These are phyloP conservation scores for Cynodonichthys magdalenae DNA, from an alignment of 2,797 vertebrate genomes.

Conservation along the genomic window DNA sequence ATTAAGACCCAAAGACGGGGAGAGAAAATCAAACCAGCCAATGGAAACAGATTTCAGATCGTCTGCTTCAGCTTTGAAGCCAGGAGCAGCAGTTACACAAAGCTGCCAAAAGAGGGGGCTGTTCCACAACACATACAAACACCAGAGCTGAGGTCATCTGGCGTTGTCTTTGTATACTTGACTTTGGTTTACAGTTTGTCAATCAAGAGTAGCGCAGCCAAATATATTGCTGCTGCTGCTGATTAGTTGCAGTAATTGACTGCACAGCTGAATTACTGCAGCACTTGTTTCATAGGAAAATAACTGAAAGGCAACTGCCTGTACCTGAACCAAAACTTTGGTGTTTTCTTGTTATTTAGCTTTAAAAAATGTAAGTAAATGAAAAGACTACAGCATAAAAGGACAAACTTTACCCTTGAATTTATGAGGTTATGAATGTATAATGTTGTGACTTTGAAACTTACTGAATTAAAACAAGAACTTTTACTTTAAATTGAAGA, in stretches of 20 bases:
- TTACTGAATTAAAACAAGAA: conserved; percentile 1
- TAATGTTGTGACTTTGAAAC: neutral
- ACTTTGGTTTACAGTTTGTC: conserved; percentile 78
- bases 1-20: conserved; percentile 68
- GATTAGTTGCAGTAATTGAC: conserved; percentile 83
- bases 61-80: conserved; percentile 56
- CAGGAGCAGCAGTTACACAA: conserved; percentile 6
- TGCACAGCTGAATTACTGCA: conserved; percentile 71
- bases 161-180: conserved; percentile 63
- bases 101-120: conserved; percentile 76
- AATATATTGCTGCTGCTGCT: conserved; percentile 71
- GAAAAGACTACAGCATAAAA: conserved; percentile 21
- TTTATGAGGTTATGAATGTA: conserved; percentile 4
- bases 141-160: conserved; percentile 2
- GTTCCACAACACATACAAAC: conserved; percentile 71
- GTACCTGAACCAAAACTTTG: conserved; percentile 57
- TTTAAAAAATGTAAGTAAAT: conserved; percentile 52
- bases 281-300: conserved; percentile 51
- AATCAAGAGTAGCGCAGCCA: conserved; percentile 60
- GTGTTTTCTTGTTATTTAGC: conserved; percentile 56
- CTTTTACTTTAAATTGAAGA: conserved; percentile 7
- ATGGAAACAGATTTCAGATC: conserved; percentile 64
- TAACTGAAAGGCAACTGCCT: conserved; percentile 57
- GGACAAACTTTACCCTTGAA: conserved; percentile 15
- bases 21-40: conserved; percentile 76